phyloP scores from a whole-genome alignment of 2,888 invertebrate genomes.

The Meandrusa payeni region DNA sequence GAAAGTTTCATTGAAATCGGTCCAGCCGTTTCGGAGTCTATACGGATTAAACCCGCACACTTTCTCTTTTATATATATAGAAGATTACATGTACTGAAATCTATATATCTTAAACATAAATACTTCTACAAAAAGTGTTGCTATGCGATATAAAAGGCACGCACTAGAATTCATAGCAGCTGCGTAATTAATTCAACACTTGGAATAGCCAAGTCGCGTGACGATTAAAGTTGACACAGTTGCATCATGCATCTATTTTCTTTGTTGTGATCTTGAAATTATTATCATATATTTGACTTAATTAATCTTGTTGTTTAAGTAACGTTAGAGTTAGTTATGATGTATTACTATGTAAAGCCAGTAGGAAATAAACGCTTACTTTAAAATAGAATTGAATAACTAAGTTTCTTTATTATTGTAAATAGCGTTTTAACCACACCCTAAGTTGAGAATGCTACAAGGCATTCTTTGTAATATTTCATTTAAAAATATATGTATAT shows the following conservation, averaged over 20 bases:
- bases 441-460: too few species aligned
- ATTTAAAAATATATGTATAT: too few species aligned
- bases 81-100: too few species aligned
- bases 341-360: not conserved
- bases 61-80: too few species aligned
- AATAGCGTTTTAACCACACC: too few species aligned
- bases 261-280: constrained; percentile 17
- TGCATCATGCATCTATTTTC: constrained; percentile 16
- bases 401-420: not conserved
- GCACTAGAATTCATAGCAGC: not conserved
- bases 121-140: too few species aligned
- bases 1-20: too few species aligned
- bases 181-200: constrained; percentile 7
- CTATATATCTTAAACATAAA: too few species aligned
- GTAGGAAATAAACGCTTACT: constrained; percentile 9
- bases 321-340: constrained; percentile 17
- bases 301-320: constrained; percentile 2
- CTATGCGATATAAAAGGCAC: not conserved
- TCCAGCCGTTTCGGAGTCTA: too few species aligned
- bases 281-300: constrained; percentile 15
- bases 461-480: too few species aligned
- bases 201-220: constrained; percentile 5
- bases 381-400: not conserved
- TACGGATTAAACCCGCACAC: too few species aligned
- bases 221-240: constrained; percentile 12